These are phyloP conservation scores for Calliopsis andreniformis DNA, from an alignment of 1,140 invertebrate species.

Conservation along the genomic window DNA sequence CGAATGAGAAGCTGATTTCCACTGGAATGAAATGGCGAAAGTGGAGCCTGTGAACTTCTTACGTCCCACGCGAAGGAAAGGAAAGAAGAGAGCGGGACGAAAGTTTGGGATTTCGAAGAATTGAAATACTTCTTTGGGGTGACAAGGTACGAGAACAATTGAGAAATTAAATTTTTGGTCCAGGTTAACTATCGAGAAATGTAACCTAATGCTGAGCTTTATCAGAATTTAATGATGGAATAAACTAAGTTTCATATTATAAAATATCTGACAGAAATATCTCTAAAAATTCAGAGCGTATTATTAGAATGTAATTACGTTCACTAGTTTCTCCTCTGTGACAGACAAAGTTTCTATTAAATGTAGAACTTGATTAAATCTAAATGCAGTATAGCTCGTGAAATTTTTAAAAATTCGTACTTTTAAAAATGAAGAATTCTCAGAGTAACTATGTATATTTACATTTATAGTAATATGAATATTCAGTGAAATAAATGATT, in stretches of 20 bases:
- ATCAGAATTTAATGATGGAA: no score
- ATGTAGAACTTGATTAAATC: conserved; percentile 22
- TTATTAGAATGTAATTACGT: conserved; percentile 26
- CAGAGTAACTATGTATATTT: no score
- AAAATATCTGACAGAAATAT: no score
- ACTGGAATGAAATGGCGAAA: conserved; percentile 37
- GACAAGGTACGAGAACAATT: background rate
- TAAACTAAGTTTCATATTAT: no score
- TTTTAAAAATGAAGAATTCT: no score
- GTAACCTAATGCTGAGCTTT: background rate
- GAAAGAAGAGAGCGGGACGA: conserved; percentile 2
- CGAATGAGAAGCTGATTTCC: conserved; percentile 27
- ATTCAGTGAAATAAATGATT: no score
- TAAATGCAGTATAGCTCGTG: conserved; percentile 10
- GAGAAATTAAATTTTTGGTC: background rate
- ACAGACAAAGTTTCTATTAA: conserved; percentile 20
- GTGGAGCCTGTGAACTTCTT: conserved; percentile 1
- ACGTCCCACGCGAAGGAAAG: background rate
- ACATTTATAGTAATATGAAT: no score
- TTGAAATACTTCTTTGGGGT: background rate
- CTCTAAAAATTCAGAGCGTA: background rate
- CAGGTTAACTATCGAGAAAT: background rate
- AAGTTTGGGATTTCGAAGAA: background rate
- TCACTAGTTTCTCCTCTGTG: background rate
- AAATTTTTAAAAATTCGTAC: no score